These are phyloP conservation scores for Polydrusus pterygomalis DNA, from an alignment of 2,888 invertebrate species.

Conservation along the genomic window DNA sequence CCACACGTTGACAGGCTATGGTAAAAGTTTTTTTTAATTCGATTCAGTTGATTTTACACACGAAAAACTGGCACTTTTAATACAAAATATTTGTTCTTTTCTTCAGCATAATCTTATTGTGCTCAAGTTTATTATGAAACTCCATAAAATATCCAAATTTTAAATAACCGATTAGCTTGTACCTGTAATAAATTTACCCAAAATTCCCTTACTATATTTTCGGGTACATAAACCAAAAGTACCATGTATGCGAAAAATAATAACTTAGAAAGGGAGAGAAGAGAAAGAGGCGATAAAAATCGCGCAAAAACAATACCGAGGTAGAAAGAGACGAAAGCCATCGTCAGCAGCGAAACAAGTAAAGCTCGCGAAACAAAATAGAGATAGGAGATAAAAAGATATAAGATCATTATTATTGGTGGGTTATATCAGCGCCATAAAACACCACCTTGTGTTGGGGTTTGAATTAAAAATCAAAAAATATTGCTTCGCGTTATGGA, in stretches of 20 bases:
- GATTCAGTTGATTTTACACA: too few relatives aligned
- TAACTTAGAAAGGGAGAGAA: background rate
- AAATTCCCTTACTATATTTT: background rate
- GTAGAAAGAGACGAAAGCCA: background rate
- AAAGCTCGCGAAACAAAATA: slow-evolving; percentile 8
- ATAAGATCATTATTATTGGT: slow-evolving; percentile 57
- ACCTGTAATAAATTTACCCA: background rate
- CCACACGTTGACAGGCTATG: too few relatives aligned
- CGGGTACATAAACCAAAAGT: background rate
- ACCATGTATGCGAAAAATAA: background rate
- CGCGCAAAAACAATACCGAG: background rate
- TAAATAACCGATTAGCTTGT: background rate
- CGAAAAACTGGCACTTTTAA: too few relatives aligned
- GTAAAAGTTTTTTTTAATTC: too few relatives aligned
- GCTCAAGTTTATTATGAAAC: background rate
- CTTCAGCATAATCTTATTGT: too few relatives aligned
- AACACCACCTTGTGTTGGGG: slow-evolving; percentile 54
- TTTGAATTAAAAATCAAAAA: slow-evolving; percentile 72
- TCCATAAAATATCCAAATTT: background rate
- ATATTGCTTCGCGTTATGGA: slow-evolving; percentile 68
- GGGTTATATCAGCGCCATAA: slow-evolving; percentile 50
- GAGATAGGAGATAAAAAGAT: slow-evolving; percentile 38
- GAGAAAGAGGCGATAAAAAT: background rate
- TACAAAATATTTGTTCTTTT: too few relatives aligned
- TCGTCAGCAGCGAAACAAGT: background rate